These are phyloP conservation scores for Florisuga fusca DNA, from an alignment of 2,797 vertebrate genomes.

Conservation along the genomic window DNA sequence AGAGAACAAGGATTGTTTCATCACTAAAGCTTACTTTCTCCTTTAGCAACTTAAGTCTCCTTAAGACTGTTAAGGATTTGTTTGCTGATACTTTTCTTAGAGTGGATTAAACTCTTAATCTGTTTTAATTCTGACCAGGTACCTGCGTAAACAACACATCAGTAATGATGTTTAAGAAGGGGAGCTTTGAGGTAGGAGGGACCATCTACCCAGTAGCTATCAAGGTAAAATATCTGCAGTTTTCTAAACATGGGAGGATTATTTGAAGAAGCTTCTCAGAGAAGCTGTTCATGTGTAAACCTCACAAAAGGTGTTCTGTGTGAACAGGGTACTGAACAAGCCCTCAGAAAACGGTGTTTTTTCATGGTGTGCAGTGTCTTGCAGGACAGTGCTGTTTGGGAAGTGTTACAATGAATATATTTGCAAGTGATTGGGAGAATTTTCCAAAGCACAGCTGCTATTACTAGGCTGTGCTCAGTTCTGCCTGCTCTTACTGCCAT, in stretches of 20 bases:
- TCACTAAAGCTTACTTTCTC: neutral
- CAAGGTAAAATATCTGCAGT: constrained; percentile 83
- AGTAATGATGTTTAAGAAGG: constrained; percentile 99
- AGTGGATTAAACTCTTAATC: neutral
- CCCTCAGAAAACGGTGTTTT: neutral
- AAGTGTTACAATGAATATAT: neutral
- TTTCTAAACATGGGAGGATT: neutral
- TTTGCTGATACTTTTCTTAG: neutral
- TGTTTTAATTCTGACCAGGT: constrained; percentile 77
- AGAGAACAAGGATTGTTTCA: neutral
- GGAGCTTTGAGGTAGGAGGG: constrained; percentile 95
- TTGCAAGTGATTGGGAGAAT: neutral
- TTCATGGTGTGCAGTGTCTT: neutral
- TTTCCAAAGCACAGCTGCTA: neutral
- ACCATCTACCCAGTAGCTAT: constrained; percentile 93
- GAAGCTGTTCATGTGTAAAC: neutral
- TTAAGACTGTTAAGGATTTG: neutral
- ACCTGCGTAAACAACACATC: constrained; percentile 97
- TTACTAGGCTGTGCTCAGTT: neutral
- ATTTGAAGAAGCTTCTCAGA: neutral
- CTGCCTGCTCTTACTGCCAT: neutral
- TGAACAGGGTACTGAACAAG: neutral
- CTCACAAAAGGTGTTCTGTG: neutral
- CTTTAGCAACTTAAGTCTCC: neutral
- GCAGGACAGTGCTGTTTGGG: neutral